Evolutionary conservation across 2,113 vertebrate genomes (phyloP), one percentile per base, ranked within the genome.

Genomic region (Calypte anna): DNA sequence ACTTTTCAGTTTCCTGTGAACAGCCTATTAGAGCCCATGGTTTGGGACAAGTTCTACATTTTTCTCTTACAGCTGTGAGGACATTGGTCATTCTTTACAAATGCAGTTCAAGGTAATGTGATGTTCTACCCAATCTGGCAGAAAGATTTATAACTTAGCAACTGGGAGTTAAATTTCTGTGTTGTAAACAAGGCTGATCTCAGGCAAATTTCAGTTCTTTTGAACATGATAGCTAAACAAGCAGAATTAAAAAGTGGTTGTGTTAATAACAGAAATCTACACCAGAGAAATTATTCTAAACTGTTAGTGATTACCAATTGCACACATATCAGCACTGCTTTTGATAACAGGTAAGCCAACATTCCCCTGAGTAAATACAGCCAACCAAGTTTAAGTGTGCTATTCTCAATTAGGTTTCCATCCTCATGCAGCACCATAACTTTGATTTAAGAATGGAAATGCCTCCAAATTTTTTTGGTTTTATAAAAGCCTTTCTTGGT

Each of bases 61-160:
- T 95, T 94, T 91, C 79, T 91, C 73, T 78, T 91, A 86, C 93
- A 94, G 64, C 85, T 88, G 82, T 90, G 88, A 93, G 90, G 88
- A 96, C 90, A 95, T 57, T 93, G 94, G 94, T 93, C 92, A 94
- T 97, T 92, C 96, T 96, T 96, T 96, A 96, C 92, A 94, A 94
- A 97, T 96, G 95, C 93, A 96, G 91, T 95, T 93, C 94, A 96
- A 93, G 93, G 88, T 95, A 96, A 95, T 88, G 64, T 91, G 93
- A 95, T 62, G 90, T 86, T 95, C 85, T 82, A 75, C 73, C 64
- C 82, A 93, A 81, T 88, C 73, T 96, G 82, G 87, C 93, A 96
- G 90, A 81, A 96, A 96, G 87, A 96, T 96, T 97, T 96, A 96
- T 95, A 95, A 94, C 90, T 83, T 79, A 86, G 84, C 95, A 94